These are phyloP conservation scores for Nebria ingens DNA, from an alignment of 1,140 invertebrate species.

Conservation along the genomic window DNA sequence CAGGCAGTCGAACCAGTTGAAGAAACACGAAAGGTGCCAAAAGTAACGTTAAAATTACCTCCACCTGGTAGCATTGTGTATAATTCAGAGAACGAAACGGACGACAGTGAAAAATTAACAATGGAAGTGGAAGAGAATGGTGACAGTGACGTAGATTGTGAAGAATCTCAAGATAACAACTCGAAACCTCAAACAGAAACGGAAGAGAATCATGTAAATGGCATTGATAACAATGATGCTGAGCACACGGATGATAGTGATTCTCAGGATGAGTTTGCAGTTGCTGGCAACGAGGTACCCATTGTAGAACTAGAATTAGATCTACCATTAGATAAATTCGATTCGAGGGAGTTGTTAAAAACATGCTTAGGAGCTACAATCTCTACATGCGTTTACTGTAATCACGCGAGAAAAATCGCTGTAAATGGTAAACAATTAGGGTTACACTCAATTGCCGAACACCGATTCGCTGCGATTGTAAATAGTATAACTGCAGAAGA, in stretches of 20 bases:
- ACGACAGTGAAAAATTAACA: conserved; percentile 45
- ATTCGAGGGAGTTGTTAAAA: conserved; percentile 56
- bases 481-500: conserved; percentile 62
- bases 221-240: conserved; percentile 13
- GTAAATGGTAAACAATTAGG: conserved; percentile 70
- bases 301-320: conserved; percentile 62
- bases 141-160: conserved; percentile 21
- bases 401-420: conserved; percentile 68
- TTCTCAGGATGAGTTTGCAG: conserved; percentile 16
- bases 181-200: conserved; percentile 12
- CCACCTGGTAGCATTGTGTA: conserved; percentile 29
- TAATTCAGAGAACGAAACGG: conserved; percentile 33
- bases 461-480: conserved; percentile 60
- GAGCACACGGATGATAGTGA: conserved; percentile 25
- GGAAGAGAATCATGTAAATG: conserved; percentile 12
- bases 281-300: conserved; percentile 51
- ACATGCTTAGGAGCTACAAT: conserved; percentile 58
- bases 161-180: conserved; percentile 10
- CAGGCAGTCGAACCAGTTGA: conserved; percentile 15
- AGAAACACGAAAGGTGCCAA: conserved; percentile 37
- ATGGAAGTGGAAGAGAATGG: conserved; percentile 33
- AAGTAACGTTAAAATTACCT: conserved; percentile 40
- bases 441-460: conserved; percentile 64
- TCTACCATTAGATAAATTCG: conserved; percentile 58
- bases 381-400: conserved; percentile 66